phyloP scores from a whole-genome alignment of 2,113 vertebrate species.

The Echinops telfairi region DNA sequence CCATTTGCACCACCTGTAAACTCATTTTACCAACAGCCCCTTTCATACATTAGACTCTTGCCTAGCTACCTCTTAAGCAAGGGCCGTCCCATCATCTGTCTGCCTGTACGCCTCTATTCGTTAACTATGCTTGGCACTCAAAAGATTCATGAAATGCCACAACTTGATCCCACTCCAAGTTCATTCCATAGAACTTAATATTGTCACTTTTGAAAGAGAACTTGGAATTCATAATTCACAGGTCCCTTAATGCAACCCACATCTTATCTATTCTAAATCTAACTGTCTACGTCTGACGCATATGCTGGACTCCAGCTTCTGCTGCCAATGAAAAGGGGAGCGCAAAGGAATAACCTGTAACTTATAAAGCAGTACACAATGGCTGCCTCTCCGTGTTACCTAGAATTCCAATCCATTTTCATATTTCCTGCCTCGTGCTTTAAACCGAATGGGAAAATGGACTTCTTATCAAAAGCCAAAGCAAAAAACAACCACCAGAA shows the following conservation, averaged over 20 bases:
- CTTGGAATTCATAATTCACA: neutral
- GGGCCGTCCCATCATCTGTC: no score
- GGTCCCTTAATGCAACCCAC: neutral
- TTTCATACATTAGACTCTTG: no score
- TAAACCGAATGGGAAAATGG: slow-evolving; percentile 58
- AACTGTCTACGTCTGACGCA: neutral
- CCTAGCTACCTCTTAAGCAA: neutral
- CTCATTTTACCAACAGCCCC: neutral
- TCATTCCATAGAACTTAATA: neutral
- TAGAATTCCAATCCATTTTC: slow-evolving; percentile 55
- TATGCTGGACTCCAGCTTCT: neutral
- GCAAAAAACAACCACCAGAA: slow-evolving; percentile 62
- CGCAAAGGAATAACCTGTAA: neutral
- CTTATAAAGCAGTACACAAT: neutral
- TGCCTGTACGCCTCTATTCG: neutral
- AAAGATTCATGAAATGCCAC: neutral
- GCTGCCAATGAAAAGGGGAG: neutral
- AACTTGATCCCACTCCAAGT: neutral
- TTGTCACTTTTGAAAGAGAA: neutral
- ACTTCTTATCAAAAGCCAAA: slow-evolving; percentile 57
- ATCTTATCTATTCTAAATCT: neutral
- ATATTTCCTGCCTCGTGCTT: slow-evolving; percentile 63
- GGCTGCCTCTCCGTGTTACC: neutral
- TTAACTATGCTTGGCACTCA: neutral
- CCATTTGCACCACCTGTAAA: neutral